These are phyloP conservation scores for Rhaphigaster nebulosa DNA, from an alignment of 2,888 invertebrate species.

Conservation along the genomic window DNA sequence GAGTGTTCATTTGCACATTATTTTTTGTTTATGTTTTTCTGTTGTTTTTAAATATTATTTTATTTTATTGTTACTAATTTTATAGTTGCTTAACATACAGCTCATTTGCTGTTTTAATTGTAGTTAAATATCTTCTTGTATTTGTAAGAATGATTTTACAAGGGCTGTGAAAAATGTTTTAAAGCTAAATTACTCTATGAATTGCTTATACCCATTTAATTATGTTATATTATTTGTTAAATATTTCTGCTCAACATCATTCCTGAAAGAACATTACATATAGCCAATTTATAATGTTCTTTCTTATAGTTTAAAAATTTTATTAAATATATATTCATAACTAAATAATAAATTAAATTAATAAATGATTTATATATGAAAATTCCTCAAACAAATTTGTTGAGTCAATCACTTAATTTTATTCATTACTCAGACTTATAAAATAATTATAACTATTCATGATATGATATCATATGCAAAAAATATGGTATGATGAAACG, in stretches of 20 bases:
- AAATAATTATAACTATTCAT: not conserved
- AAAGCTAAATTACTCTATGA: constrained; percentile 5
- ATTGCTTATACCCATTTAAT: not conserved
- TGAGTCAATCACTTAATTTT: not conserved
- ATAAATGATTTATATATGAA: not conserved
- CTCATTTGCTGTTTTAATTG: constrained; percentile 5
- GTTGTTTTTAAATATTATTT: not conserved
- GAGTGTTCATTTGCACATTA: not conserved
- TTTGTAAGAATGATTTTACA: constrained; percentile 44
- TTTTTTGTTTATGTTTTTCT: not conserved
- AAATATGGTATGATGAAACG: too few species aligned
- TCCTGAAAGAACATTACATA: constrained; percentile 7
- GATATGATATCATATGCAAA: not conserved
- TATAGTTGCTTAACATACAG: not conserved
- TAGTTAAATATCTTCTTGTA: constrained; percentile 36
- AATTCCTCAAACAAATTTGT: not conserved
- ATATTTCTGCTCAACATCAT: constrained; percentile 24
- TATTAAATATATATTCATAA: not conserved
- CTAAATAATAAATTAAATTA: not conserved
- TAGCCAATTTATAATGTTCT: constrained; percentile 48
- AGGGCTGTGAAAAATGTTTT: constrained; percentile 44
- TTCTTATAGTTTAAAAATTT: constrained; percentile 23
- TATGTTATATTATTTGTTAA: constrained; percentile 19
- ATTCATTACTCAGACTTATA: not conserved
- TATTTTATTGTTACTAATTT: not conserved